These are phyloP conservation scores for Drosophila sulfurigaster DNA, from an alignment of 1,140 invertebrate species.

Conservation along the genomic window DNA sequence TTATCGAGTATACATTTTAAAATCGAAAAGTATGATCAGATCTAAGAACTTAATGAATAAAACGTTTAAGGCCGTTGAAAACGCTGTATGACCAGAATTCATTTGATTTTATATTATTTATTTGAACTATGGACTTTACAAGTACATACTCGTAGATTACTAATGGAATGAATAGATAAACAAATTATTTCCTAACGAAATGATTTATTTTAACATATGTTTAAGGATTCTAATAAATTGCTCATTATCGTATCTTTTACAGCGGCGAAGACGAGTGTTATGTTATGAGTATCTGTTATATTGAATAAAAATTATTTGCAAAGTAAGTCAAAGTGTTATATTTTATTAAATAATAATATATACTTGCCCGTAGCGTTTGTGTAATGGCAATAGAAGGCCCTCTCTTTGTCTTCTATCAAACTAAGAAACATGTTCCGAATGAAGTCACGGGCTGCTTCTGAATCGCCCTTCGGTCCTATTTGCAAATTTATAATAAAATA, in stretches of 20 bases:
- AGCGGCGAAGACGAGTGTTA: slow-evolving; percentile 99
- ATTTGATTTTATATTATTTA: too few species aligned
- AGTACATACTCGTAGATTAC: too few species aligned
- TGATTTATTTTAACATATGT: slow-evolving; percentile 86
- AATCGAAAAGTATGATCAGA: too few species aligned
- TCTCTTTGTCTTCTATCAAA: slow-evolving; percentile 94
- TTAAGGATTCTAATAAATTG: slow-evolving; percentile 95
- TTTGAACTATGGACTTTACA: too few species aligned
- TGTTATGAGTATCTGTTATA: slow-evolving; percentile 97
- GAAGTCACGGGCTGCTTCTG: slow-evolving; percentile 98
- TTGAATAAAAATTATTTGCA: background rate
- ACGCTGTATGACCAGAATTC: too few species aligned
- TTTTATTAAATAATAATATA: background rate
- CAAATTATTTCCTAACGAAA: too few species aligned
- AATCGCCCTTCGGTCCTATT: slow-evolving; percentile 98
- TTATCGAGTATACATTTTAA: too few species aligned
- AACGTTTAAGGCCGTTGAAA: too few species aligned
- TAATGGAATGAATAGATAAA: too few species aligned
- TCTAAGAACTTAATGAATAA: too few species aligned
- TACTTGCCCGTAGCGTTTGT: slow-evolving; percentile 99
- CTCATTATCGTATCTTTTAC: slow-evolving; percentile 99
- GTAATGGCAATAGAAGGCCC: slow-evolving; percentile 99
- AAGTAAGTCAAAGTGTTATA: background rate
- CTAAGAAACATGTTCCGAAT: slow-evolving; percentile 99
- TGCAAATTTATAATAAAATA: background rate